A percentile compares a stretch with the other conserved stretches of the same genome.
phyloP scores from a whole-genome alignment of 2,113 vertebrate species.

The Nothobranchius furzeri region DNA sequence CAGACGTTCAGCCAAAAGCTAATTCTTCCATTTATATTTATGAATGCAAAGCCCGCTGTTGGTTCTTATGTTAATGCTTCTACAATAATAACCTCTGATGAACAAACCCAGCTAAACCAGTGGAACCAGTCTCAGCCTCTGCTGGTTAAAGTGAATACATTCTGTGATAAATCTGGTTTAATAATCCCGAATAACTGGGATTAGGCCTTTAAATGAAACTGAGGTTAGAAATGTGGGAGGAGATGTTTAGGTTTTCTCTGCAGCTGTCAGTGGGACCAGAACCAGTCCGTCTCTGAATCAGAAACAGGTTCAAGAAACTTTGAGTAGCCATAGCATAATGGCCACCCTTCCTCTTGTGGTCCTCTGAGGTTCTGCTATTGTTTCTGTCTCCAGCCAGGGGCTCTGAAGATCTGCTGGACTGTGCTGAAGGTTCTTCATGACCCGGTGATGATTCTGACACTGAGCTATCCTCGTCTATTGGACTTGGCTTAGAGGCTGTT shows the following conservation, averaged over 20 bases:
- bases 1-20: constrained; percentile 46
- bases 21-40: constrained; percentile 77
- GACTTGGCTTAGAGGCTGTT: constrained; percentile 38
- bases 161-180: too few species aligned
- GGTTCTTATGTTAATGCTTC: constrained; percentile 36
- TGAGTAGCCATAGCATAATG: not conserved
- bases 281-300: too few species aligned
- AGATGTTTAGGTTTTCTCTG: too few species aligned
- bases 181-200: too few species aligned
- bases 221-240: too few species aligned
- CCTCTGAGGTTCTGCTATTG: not conserved
- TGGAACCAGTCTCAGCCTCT: too few species aligned
- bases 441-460: constrained; percentile 6
- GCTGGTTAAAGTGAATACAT: too few species aligned
- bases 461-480: constrained; percentile 27
- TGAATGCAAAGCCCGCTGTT: constrained; percentile 70
- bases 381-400: not conserved
- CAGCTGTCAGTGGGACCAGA: too few species aligned
- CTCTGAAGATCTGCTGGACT: not conserved
- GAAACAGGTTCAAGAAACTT: not conserved
- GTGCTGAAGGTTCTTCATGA: constrained; percentile 1
- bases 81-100: not conserved
- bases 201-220: too few species aligned
- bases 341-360: not conserved
- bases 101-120: too few species aligned